Conservation (phyloP, 1,140 invertebrate genomes). For the Calycopis cecrops region DNA sequence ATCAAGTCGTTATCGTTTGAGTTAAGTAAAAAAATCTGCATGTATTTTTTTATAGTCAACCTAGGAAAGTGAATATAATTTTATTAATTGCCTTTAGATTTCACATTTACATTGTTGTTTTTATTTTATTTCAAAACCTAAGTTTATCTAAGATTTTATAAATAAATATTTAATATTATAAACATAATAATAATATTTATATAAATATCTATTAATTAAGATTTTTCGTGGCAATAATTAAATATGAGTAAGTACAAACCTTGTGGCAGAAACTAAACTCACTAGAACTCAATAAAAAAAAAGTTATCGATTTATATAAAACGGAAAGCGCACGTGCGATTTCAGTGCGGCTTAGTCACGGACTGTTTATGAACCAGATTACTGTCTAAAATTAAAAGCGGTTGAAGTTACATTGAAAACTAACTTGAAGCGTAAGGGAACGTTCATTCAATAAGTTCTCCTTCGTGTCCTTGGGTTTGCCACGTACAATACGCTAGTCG, state of each 20-base stretch:
- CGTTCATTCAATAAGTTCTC: constrained; percentile 2
- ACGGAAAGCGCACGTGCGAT: constrained; percentile 1
- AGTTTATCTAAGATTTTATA: no score
- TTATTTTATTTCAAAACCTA: no score
- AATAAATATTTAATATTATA: no score
- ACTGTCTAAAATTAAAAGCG: constrained; percentile 7
- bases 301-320: not conserved
- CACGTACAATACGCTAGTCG: not conserved
- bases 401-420: constrained; percentile 8
- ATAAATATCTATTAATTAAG: no score
- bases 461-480: constrained; percentile 1
- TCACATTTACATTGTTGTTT: no score
- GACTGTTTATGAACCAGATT: constrained; percentile 10
- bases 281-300: constrained; percentile 6
- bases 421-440: not conserved
- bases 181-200: no score
- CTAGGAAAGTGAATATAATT: no score
- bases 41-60: no score
- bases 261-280: not conserved
- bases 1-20: no score
- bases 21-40: no score
- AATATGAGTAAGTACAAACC: not conserved
- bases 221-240: no score
- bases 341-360: constrained; percentile 9
- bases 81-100: no score